A percentile compares a stretch with the other conserved stretches of the same genome.
phyloP scores from a whole-genome alignment of 1,140 invertebrate species.

The Drosophila cardini region DNA sequence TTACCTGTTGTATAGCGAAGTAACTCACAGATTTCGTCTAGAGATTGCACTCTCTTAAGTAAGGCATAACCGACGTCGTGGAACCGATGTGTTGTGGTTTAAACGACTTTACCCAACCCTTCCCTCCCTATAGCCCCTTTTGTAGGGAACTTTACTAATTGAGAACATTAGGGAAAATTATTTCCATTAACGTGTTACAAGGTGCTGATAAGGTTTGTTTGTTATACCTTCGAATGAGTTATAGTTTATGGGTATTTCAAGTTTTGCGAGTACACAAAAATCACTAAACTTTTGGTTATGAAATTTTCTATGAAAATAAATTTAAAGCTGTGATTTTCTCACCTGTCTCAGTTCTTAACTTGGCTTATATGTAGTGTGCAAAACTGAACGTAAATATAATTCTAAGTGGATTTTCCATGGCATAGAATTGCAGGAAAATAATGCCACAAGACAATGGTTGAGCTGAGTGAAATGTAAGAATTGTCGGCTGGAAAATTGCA shows the following conservation, averaged over 20 bases:
- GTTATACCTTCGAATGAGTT: conserved; percentile 1
- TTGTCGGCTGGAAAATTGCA: conserved; percentile 10
- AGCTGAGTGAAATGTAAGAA: conserved; percentile 24
- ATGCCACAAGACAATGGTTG: conserved; percentile 8
- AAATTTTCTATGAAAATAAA: background rate
- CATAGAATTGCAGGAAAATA: conserved; percentile 23
- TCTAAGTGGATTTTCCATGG: conserved; percentile 10
- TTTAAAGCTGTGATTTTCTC: background rate
- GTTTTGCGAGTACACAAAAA: background rate
- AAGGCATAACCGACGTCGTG: conserved; percentile 46
- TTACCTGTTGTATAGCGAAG: conserved; percentile 50
- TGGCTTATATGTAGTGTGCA: conserved; percentile 2
- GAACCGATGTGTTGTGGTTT: conserved; percentile 50
- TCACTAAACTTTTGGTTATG: too few species aligned
- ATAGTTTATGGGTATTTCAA: background rate
- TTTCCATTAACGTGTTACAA: conserved; percentile 28
- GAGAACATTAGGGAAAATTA: conserved; percentile 10
- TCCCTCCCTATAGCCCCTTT: background rate
- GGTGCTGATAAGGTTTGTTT: conserved; percentile 3
- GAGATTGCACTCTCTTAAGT: conserved; percentile 51
- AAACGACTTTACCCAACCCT: background rate
- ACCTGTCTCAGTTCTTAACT: background rate
- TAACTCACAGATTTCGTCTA: conserved; percentile 68
- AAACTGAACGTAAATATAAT: background rate
- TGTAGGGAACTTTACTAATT: conserved; percentile 19